Evolutionary conservation across 2,113 vertebrate genomes (phyloP).

Genomic region (Todiramphus saurophagus): DNA sequence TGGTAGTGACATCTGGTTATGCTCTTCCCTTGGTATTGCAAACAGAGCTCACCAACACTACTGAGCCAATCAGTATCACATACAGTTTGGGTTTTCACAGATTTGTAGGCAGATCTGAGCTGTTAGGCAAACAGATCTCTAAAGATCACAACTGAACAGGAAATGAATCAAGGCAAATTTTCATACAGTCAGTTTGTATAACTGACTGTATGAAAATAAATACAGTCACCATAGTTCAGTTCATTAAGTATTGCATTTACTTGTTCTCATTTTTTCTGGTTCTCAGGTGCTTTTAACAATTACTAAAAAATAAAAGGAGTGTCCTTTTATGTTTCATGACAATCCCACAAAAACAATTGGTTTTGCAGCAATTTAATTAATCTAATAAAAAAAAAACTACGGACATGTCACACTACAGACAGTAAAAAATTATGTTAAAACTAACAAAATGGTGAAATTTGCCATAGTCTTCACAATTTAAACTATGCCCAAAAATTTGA

Average conservation of each 20-base stretch:
- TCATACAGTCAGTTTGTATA: neutral
- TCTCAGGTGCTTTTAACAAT: neutral
- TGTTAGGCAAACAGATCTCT: neutral
- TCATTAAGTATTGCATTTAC: neutral
- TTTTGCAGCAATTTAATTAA: neutral
- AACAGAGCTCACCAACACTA: neutral
- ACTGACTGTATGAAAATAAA: neutral
- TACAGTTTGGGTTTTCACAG: neutral
- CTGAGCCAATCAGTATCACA: neutral
- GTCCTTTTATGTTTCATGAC: neutral
- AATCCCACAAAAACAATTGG: neutral
- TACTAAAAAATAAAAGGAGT: neutral
- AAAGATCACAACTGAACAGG: neutral
- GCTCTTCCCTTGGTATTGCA: neutral
- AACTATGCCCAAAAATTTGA: neutral
- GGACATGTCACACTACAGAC: neutral
- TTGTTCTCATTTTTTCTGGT: neutral
- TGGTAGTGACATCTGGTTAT: neutral
- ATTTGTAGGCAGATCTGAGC: neutral
- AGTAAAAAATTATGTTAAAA: neutral
- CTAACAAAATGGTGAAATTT: neutral
- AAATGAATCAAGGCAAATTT: neutral
- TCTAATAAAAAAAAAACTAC: neutral
- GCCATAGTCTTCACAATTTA: neutral
- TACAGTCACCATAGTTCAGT: neutral